Percentiles rank a stretch among this genome's conserved stretches.
Evolutionary conservation across 1,140 invertebrate species (phyloP).

Genomic region (Rhopalosiphum maidis): DNA sequence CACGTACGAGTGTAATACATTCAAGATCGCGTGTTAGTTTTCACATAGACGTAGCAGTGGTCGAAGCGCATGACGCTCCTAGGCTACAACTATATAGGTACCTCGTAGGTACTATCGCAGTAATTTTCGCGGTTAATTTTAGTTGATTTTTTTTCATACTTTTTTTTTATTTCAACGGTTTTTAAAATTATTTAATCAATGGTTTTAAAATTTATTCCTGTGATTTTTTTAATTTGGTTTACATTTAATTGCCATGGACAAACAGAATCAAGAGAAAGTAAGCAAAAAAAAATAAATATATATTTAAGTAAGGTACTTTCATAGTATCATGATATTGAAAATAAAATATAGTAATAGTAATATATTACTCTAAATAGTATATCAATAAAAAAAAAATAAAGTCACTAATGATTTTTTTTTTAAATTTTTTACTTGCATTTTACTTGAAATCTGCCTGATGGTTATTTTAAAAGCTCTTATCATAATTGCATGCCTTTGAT

Average conservation of each 20-base stretch:
- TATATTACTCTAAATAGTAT: background rate
- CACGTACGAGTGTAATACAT: background rate
- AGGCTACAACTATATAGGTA: background rate
- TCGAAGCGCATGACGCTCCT: background rate
- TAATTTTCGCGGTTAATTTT: background rate
- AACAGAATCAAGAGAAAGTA: conserved; percentile 8
- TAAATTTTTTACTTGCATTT: background rate
- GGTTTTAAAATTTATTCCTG: background rate
- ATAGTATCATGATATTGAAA: background rate
- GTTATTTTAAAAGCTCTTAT: background rate
- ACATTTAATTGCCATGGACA: background rate
- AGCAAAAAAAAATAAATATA: background rate
- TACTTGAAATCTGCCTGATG: background rate
- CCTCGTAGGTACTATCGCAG: background rate
- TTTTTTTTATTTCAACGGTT: background rate
- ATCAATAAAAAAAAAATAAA: too few species aligned
- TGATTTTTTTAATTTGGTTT: background rate
- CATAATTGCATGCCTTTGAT: background rate
- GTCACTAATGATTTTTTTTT: too few species aligned
- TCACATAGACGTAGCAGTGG: background rate
- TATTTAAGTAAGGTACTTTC: background rate
- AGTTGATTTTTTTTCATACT: background rate
- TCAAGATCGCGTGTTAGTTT: background rate
- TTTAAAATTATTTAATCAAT: background rate
- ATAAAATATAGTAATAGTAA: background rate